Evolutionary conservation across 2,888 invertebrate genomes (phyloP).

Genomic region (Drosophila rubida): DNA sequence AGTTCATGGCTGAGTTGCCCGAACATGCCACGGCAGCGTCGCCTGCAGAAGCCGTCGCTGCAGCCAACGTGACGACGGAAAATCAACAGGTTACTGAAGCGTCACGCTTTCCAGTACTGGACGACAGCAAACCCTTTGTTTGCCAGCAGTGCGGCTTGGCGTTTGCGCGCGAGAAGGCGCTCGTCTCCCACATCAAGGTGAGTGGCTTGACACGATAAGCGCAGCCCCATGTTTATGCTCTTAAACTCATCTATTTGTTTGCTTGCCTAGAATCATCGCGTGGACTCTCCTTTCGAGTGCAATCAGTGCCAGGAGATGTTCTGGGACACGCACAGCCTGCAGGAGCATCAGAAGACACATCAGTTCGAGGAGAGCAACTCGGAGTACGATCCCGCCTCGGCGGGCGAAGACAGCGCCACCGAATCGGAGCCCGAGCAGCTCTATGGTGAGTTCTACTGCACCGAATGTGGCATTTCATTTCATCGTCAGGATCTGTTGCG

Average conservation of each 20-base stretch:
- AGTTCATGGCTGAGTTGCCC: constrained; percentile 52
- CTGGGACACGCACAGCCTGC: constrained; percentile 88
- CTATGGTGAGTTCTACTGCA: constrained; percentile 88
- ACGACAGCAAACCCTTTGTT: constrained; percentile 92
- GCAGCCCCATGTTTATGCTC: too few relatives aligned
- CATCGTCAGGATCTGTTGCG: constrained; percentile 91
- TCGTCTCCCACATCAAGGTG: constrained; percentile 90
- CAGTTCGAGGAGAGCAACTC: constrained; percentile 86
- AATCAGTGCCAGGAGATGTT: constrained; percentile 93
- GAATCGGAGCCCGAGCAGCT: constrained; percentile 87
- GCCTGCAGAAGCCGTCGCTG: constrained; percentile 5
- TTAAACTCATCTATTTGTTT: not conserved
- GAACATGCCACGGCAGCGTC: constrained; percentile 24
- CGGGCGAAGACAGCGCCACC: constrained; percentile 85
- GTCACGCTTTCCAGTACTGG: constrained; percentile 86
- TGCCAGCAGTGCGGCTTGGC: constrained; percentile 91
- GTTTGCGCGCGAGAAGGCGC: constrained; percentile 92
- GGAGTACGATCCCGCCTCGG: constrained; percentile 84
- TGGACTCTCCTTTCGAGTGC: constrained; percentile 92
- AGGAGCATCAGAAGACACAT: constrained; percentile 87
- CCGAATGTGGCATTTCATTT: constrained; percentile 92
- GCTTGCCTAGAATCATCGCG: constrained; percentile 88
- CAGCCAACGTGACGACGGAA: not conserved
- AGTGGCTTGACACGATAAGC: too few relatives aligned
- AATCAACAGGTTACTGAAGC: constrained; percentile 9